Percentiles rank a stretch among this genome's conserved stretches.
These are phyloP conservation scores for Mastigias papua DNA, from an alignment of 30 jellyfish, hydroid and myxozoan genomes.

Conservation along the genomic window DNA sequence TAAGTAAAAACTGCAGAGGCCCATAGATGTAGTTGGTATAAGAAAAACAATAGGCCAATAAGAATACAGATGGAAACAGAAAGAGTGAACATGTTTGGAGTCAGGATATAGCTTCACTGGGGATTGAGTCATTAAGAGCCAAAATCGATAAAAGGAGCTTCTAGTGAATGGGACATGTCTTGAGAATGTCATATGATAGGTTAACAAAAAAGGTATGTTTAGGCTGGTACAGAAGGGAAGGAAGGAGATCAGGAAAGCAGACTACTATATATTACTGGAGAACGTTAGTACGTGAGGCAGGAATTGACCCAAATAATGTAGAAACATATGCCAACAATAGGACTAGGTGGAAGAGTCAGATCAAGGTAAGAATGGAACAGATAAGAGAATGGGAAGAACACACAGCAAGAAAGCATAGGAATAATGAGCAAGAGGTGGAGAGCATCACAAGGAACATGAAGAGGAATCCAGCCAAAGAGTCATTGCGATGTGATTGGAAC, in stretches of 20 bases:
- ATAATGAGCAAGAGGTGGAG: conserved; percentile 2
- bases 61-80: conserved; percentile 1
- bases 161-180: background rate
- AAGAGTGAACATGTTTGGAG: background rate
- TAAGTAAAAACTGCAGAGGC: conserved; percentile 3
- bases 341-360: background rate
- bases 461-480: background rate
- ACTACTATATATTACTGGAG: background rate
- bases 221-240: conserved; percentile 7
- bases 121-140: background rate
- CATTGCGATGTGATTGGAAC: background rate
- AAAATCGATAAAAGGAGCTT: background rate
- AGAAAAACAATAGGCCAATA: background rate
- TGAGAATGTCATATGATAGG: background rate
- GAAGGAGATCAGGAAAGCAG: conserved; percentile 10
- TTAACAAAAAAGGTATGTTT: background rate
- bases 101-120: background rate
- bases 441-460: background rate
- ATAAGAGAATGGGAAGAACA: conserved; percentile 6
- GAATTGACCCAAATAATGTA: background rate
- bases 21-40: background rate
- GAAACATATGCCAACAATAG: background rate
- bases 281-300: background rate
- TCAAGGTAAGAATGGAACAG: background rate
- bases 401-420: conserved; percentile 1